These are phyloP conservation scores for Metacarcinus magister DNA, from an alignment of 2,888 invertebrate species.

Conservation along the genomic window DNA sequence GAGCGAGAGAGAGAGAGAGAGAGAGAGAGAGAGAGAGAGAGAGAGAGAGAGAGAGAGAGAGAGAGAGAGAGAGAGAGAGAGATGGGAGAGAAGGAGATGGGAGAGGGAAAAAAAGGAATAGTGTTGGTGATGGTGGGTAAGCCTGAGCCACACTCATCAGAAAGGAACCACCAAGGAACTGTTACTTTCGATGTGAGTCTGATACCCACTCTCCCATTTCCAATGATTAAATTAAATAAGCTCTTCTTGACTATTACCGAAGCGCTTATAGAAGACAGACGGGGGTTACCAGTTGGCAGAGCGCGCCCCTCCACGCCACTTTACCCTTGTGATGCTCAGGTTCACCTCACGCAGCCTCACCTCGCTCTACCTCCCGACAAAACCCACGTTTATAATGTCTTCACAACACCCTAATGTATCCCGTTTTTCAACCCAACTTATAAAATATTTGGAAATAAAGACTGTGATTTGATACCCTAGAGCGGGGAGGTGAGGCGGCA, in stretches of 20 bases:
- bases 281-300: slow-evolving; percentile 60
- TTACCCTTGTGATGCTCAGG: not conserved
- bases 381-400: not conserved
- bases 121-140: not conserved
- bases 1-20: not conserved
- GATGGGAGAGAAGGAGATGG: not conserved
- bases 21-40: not conserved
- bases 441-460: slow-evolving; percentile 78
- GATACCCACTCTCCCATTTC: slow-evolving; percentile 34
- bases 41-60: slow-evolving; percentile 48
- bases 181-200: slow-evolving; percentile 34
- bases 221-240: slow-evolving; percentile 58
- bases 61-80: slow-evolving; percentile 48
- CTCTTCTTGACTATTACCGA: slow-evolving; percentile 52
- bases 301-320: slow-evolving; percentile 32
- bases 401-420: slow-evolving; percentile 22
- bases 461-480: slow-evolving; percentile 76
- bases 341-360: not conserved
- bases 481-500: slow-evolving; percentile 57
- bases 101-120: not conserved
- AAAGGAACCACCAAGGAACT: slow-evolving; percentile 16
- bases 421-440: slow-evolving; percentile 54
- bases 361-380: slow-evolving; percentile 21
- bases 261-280: slow-evolving; percentile 65
- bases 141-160: not conserved